Base-by-base conservation (phyloP, 2,888 invertebrate species). In the Ametastegia equiseti region DNA sequence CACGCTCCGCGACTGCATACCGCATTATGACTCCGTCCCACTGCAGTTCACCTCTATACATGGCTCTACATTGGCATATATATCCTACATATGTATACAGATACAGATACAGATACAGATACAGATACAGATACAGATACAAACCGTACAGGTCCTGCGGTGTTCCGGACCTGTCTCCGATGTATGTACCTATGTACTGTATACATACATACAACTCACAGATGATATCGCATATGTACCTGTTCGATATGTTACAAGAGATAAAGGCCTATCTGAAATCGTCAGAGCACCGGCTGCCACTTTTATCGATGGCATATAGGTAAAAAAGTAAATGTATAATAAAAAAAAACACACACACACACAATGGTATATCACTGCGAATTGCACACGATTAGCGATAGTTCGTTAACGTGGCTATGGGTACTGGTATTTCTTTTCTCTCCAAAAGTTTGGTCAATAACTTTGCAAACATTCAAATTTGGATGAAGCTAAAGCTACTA, bases 281-380 rank as follows among this genome's bases (percentile, higher is more conserved):
- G 71, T 45, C 42, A n/a, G 47, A 71, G 47, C 42, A 71, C 27
- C 13, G 47, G 33, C n/a, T 47, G 30, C 19, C 42, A 47, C 27
- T 45, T 71, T 47, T n/a, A 71, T 71, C 71, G 71, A 71, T 71
- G n/a, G 23, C 27, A 60, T 5, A 30, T 60, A 60, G 15, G 60
- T 1, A 30, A 60, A 30, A 60, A 30, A 60, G 30, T 15, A 13
- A 30, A 60, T 9, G 33, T n/a, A n/a, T n/a, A 54, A 19, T 15
- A 6, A n/a, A n/a, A 54, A 54, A 54, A 54, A 19, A 19, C 54
- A 7, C 6, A 15, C 7, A n/a, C n/a, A n/a, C n/a, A n/a, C n/a
- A n/a, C n/a, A n/a, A n/a, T n/a, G n/a, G n/a, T n/a, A 7, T 67
- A 42, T 67, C 67, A 67, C 13, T 67, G 36, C 36, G 39, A 36